Evolutionary conservation across 2,888 invertebrate genomes (phyloP).

Genomic region (Leptothorax acervorum): DNA sequence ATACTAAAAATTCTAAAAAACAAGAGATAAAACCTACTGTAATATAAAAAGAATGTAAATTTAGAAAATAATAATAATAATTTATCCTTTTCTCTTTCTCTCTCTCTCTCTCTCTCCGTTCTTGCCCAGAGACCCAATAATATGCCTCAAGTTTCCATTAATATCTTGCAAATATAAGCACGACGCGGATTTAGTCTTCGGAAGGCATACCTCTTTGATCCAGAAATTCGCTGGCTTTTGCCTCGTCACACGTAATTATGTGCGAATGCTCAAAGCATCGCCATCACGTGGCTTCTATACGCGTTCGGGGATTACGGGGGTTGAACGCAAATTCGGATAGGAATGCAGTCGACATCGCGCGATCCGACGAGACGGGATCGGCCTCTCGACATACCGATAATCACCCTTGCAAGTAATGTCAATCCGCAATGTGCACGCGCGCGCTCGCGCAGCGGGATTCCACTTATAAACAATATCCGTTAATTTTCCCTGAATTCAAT

Average conservation of each 20-base stretch:
- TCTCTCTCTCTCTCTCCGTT: background rate
- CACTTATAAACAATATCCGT: constrained; percentile 67
- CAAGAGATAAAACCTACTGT: background rate
- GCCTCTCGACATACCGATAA: constrained; percentile 56
- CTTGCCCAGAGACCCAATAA: background rate
- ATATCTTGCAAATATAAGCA: background rate
- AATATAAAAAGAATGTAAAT: background rate
- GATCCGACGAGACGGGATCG: constrained; percentile 39
- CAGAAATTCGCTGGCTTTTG: constrained; percentile 33
- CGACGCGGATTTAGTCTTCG: background rate
- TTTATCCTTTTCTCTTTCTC: background rate
- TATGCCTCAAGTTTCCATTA: background rate
- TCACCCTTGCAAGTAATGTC: constrained; percentile 57
- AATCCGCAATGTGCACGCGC: constrained; percentile 38
- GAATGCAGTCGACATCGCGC: constrained; percentile 35
- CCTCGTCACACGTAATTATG: constrained; percentile 52
- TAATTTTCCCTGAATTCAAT: constrained; percentile 66
- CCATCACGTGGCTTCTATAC: constrained; percentile 29
- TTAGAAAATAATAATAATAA: background rate
- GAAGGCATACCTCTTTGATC: background rate
- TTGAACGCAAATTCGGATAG: constrained; percentile 30
- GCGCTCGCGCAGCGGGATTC: constrained; percentile 30
- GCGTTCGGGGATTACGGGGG: constrained; percentile 27
- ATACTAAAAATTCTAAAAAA: background rate
- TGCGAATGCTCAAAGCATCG: constrained; percentile 46